phyloP scores from a whole-genome alignment of 2,113 vertebrate genomes.

The Manacus vitellinus region DNA sequence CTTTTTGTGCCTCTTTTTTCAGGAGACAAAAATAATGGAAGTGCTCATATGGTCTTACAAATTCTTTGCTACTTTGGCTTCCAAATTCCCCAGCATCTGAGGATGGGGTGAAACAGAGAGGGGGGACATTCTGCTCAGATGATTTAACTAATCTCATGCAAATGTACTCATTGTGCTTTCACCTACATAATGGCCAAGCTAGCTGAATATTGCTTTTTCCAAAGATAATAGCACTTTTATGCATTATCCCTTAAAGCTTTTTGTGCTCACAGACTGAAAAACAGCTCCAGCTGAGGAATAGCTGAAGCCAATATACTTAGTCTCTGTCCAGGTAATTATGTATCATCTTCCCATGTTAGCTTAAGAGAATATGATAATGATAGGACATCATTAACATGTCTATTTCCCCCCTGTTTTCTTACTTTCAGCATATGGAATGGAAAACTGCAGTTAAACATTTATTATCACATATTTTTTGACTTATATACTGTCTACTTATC shows the following conservation, averaged over 20 bases:
- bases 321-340: neutral
- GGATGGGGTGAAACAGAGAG: neutral
- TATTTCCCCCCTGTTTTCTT: neutral
- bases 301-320: neutral
- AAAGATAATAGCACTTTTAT: constrained; percentile 36
- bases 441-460: neutral
- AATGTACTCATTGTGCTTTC: constrained; percentile 4
- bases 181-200: constrained; percentile 4
- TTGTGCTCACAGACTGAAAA: neutral
- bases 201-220: constrained; percentile 11
- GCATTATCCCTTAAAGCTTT: constrained; percentile 30
- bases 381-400: neutral
- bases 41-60: neutral
- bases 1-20: neutral
- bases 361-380: neutral
- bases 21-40: neutral
- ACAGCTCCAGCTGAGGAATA: neutral
- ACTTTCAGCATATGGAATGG: neutral
- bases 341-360: neutral
- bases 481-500: neutral
- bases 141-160: constrained; percentile 31
- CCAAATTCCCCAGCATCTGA: neutral
- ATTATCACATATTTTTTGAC: neutral
- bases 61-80: neutral
- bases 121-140: neutral